phyloP scores from a whole-genome alignment of 2,113 vertebrate species.

The Machaerirhynchus nigripectus region DNA sequence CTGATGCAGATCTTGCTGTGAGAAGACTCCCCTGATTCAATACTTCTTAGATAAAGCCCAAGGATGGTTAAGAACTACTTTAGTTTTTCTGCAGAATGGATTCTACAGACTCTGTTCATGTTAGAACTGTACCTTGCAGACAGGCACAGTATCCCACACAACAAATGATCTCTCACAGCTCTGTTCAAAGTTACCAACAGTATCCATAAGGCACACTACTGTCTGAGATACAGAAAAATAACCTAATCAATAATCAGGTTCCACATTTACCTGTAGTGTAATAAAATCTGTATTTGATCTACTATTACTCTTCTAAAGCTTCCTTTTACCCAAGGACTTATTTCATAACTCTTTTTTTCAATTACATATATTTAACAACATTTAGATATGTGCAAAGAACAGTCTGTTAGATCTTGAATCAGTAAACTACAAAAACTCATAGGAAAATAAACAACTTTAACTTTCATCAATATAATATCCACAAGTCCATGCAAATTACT shows the following conservation, averaged over 20 bases:
- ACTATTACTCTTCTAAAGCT: not conserved
- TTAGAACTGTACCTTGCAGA: not conserved
- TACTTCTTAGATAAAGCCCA: not conserved
- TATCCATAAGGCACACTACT: not conserved
- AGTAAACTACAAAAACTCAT: not conserved
- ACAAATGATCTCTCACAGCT: not conserved
- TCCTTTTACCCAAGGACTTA: not conserved
- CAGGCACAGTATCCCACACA: not conserved
- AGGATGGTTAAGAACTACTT: not conserved
- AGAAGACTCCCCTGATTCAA: not conserved
- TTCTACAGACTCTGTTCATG: not conserved
- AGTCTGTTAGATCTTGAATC: not conserved
- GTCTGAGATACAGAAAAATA: not conserved
- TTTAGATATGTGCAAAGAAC: not conserved
- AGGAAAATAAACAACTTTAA: not conserved
- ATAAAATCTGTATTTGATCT: not conserved
- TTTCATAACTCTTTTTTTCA: not conserved
- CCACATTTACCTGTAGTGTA: not conserved
- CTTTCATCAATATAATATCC: not conserved
- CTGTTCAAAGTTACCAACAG: not conserved
- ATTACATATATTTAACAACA: not conserved
- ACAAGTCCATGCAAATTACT: not conserved
- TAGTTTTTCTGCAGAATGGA: not conserved
- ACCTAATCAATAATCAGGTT: not conserved
- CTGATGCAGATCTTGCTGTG: not conserved